Evolutionary conservation across 2,888 invertebrate genomes (phyloP), one percentile per base, ranked within the genome.

Genomic region (Brenthis hecate): DNA sequence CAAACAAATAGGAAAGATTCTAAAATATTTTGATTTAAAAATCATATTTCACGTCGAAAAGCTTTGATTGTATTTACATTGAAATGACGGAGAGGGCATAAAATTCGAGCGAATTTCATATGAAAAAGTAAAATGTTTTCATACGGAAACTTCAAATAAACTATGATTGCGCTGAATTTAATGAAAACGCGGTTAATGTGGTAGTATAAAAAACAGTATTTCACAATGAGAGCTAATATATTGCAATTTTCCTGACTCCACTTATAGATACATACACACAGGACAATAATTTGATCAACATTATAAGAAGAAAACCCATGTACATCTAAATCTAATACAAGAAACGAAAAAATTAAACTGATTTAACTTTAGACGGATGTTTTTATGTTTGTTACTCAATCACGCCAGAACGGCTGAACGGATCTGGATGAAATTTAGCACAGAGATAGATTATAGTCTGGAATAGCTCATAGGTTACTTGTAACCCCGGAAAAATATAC

Each of bases 71-170:
- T 50, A 13, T 60, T 48, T 58, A 58, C n/a, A 58, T 58, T 58
- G 58, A 6, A 14, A 6, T 23, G 23, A 23, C 23, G 23, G 23
- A 28, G 58, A 58, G 58, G 58, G 47, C 48, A 28, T 48, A 48
- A 48, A 58, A 58, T n/a, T 28, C 58, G 48, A 23, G 48, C 28
- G 58, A 58, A 58, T 48, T 48, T 58, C 58, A 28, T 28, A 60
- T 11, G 58, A 48, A 28, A 47, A 58, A 48, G 23, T 19, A 48
- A 58, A 48, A 28, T 60, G n/a, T 48, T 50, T 28, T 48, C 58
- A 14, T 19, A 23, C n/a, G 11, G 28, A 28, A 23, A 48, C 28
- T n/a, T 60, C n/a, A 60, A 28, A 58, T 28, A 60, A 50, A 13
- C 43, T 43, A 43, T 43, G 36, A 43, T 43, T 43, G 23, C 14